Conservation (phyloP, 2,113 vertebrate species). For the Pelecanus crispus region DNA sequence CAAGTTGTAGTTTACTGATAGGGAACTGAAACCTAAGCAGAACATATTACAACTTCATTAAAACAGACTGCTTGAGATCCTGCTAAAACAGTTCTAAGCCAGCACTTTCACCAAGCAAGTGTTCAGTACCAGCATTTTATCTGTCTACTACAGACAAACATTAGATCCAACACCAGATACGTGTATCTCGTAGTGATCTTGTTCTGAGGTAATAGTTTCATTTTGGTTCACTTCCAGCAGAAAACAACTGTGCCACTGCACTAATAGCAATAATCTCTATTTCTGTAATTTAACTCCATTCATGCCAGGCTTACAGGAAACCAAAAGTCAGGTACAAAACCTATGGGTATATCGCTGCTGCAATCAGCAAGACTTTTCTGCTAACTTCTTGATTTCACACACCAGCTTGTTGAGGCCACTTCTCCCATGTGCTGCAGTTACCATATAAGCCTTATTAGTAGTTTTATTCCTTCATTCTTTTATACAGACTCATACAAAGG, state of each 20-base stretch:
- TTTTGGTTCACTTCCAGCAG: neutral
- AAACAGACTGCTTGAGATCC: neutral
- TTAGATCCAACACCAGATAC: neutral
- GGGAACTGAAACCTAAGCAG: neutral
- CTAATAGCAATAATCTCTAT: neutral
- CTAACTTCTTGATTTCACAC: neutral
- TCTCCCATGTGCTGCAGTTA: neutral
- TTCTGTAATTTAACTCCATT: neutral
- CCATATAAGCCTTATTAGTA: neutral
- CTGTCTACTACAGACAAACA: neutral
- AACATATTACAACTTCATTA: neutral
- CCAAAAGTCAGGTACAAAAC: slow-evolving; percentile 3
- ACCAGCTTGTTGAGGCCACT: neutral
- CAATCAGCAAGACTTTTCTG: neutral
- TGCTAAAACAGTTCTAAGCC: neutral
- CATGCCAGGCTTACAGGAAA: neutral
- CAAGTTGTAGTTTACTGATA: neutral
- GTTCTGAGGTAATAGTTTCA: neutral
- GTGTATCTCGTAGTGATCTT: neutral
- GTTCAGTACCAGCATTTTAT: neutral
- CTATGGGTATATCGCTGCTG: neutral
- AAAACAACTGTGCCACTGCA: neutral
- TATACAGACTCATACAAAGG: neutral
- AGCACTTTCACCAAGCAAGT: neutral
- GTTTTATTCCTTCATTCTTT: neutral